Conservation (phyloP, 2,888 invertebrate species). For the Cephus sareptanus region DNA sequence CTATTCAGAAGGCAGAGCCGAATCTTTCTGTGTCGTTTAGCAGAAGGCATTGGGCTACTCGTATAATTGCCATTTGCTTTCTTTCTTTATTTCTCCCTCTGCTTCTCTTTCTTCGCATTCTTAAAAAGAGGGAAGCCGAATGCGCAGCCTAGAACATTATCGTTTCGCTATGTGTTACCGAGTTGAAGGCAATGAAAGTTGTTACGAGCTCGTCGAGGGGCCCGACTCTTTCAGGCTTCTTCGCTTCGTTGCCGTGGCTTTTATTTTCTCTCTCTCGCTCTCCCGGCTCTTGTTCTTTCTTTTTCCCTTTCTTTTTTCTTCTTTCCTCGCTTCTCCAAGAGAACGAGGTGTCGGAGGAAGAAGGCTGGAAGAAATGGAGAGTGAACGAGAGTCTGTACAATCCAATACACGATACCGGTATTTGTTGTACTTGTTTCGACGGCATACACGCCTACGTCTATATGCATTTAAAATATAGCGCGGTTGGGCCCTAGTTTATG, state of each 20-base stretch:
- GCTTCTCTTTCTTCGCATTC: constrained; percentile 13
- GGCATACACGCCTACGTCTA: constrained; percentile 62
- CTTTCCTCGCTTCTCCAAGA: constrained; percentile 33
- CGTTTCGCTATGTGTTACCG: constrained; percentile 16
- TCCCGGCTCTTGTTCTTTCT: constrained; percentile 13
- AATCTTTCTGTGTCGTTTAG: neutral
- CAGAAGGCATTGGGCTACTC: neutral
- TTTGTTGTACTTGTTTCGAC: constrained; percentile 60
- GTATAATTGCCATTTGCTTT: constrained; percentile 8
- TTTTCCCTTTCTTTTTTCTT: neutral
- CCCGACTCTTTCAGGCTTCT: neutral
- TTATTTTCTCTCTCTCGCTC: constrained; percentile 28
- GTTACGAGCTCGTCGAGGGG: constrained; percentile 23
- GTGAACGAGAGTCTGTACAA: constrained; percentile 27
- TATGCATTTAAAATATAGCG: constrained; percentile 64
- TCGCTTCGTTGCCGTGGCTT: neutral
- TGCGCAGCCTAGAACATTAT: constrained; percentile 7
- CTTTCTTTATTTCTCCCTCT: neutral
- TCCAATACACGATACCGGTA: constrained; percentile 48
- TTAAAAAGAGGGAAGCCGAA: neutral
- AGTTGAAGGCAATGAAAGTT: constrained; percentile 31
- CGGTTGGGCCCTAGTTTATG: constrained; percentile 64
- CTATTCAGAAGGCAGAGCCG: neutral
- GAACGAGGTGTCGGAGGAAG: constrained; percentile 51
- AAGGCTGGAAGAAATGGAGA: neutral